Evolutionary conservation across 2,888 invertebrate genomes (phyloP).

Genomic region (Scaeva pyrastri): DNA sequence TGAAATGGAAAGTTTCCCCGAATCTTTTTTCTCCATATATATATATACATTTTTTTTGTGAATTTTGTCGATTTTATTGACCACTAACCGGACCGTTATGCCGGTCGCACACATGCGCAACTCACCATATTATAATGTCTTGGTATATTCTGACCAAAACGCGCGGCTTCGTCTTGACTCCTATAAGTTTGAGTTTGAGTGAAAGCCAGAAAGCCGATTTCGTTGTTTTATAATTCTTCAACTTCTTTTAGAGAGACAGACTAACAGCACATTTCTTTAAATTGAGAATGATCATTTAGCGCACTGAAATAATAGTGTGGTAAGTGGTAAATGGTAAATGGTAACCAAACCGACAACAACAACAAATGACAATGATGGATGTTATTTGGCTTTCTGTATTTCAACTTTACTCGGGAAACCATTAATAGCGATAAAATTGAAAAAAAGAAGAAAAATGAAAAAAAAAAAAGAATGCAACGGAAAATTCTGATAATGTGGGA

Average conservation of each 20-base stretch:
- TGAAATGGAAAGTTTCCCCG: slow-evolving; percentile 74
- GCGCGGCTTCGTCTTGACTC: not conserved
- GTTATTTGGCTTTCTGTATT: slow-evolving; percentile 7
- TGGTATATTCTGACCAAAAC: not conserved
- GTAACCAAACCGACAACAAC: too few relatives aligned
- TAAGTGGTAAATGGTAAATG: too few relatives aligned
- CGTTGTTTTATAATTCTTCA: slow-evolving; percentile 41
- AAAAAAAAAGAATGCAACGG: too few relatives aligned
- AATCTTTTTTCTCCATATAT: slow-evolving; percentile 19
- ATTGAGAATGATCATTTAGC: slow-evolving; percentile 21
- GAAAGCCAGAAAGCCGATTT: slow-evolving; percentile 60
- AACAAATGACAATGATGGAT: slow-evolving; percentile 57
- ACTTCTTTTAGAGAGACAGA: slow-evolving; percentile 17
- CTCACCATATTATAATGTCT: slow-evolving; percentile 12
- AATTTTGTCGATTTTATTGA: slow-evolving; percentile 69
- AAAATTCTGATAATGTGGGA: slow-evolving; percentile 30
- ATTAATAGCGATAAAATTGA: slow-evolving; percentile 49
- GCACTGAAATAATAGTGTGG: slow-evolving; percentile 31
- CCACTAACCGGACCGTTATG: slow-evolving; percentile 50
- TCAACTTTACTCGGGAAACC: slow-evolving; percentile 4
- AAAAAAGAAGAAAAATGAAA: too few relatives aligned
- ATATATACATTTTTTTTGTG: slow-evolving; percentile 33
- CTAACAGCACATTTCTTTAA: slow-evolving; percentile 11
- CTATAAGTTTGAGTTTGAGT: slow-evolving; percentile 34
- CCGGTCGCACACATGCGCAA: slow-evolving; percentile 43